Percentiles rank a stretch among this genome's conserved stretches.
These are phyloP conservation scores for Trachops cirrhosus DNA, from an alignment of 2,797 vertebrate species.

Conservation along the genomic window DNA sequence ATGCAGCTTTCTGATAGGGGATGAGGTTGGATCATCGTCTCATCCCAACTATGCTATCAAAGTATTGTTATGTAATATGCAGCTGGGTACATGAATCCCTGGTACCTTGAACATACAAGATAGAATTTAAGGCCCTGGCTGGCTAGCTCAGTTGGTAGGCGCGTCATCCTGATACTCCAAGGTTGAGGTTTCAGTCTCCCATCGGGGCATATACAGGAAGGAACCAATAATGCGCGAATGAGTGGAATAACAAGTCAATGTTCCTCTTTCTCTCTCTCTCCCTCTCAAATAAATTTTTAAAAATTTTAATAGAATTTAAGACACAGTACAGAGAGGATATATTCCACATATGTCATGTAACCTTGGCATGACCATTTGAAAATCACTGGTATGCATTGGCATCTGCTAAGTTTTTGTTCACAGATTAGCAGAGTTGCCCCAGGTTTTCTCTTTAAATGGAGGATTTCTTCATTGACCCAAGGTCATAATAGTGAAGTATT, in stretches of 20 bases:
- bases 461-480: background rate
- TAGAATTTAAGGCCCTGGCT: background rate
- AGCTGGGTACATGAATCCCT: background rate
- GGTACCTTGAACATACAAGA: background rate
- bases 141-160: background rate
- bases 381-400: background rate
- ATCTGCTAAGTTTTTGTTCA: background rate
- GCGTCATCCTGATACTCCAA: rapidly evolving
- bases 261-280: background rate
- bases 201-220: background rate
- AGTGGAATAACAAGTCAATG: background rate
- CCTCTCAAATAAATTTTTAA: background rate
- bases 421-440: background rate
- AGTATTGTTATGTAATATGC: background rate
- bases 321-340: background rate
- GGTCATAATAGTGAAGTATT: background rate
- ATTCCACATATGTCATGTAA: background rate
- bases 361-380: background rate
- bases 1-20: background rate
- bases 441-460: background rate
- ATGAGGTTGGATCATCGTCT: background rate
- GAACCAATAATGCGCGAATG: background rate
- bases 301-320: background rate
- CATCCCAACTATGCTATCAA: background rate
- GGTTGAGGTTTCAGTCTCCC: background rate